Evolutionary conservation across 2,113 vertebrate species (phyloP), one percentile per base, ranked within the genome.

Genomic region (Pachycephala philippinensis): DNA sequence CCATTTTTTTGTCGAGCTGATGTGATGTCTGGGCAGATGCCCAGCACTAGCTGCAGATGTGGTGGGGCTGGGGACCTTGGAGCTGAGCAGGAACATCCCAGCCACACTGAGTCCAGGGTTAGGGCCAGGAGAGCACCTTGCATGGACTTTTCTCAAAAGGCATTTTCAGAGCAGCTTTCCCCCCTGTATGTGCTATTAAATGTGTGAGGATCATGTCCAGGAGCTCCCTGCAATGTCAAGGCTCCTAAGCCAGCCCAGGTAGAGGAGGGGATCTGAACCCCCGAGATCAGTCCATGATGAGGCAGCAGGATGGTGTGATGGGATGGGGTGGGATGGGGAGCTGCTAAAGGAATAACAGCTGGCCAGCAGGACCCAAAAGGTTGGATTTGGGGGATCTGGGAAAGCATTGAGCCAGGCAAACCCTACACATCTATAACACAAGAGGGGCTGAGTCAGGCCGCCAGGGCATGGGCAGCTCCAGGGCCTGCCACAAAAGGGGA

Each of bases 61-160:
- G 9, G 27, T 13, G 45, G 15, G 16, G 19, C 7, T 1, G 0
- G 20, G n/a, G 40, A 71, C 24, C 20, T 6, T 12, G 28, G 61
- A 31, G 37, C 52, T 26, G 22, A 16, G 78, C 13, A 8, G 81
- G 45, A 70, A 31, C 50, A 63, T 59, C 56, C 45, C 15, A 5
- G 37, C 14, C 2, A 0, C 0, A 1, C 28, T 1, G 2, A 85
- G 70, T 18, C 39, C 44, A 18, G 75, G 16, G 23, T 19, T 13
- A 57, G 31, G 64, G 44, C 14, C 84, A 70, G 56, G 28, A 72
- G 54, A 30, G 47, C 30, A 71, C 56, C 54, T 69, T 54, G 27
- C 9, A 11, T 6, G 22, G 57, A 8, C 13, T 72, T 72, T 19
- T 24, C 44, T 84, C 23, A 17, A 9, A 33, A 14, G 47, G 26